Conservation (phyloP, 2,888 invertebrate genomes). For the Troides oblongomaculatus region DNA sequence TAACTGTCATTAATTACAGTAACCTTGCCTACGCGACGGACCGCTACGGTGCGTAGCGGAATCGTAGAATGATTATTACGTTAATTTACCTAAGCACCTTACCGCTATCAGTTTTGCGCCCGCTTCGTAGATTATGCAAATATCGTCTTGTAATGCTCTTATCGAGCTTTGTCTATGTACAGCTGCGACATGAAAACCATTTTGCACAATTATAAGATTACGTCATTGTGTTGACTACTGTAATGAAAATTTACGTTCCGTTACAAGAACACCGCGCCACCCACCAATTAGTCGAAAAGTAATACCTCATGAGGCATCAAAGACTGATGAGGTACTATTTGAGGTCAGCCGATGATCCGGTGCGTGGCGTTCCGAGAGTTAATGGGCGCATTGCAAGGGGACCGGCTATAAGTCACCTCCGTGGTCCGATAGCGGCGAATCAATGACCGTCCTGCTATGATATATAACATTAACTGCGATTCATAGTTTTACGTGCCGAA, state of each 20-base stretch:
- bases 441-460: slow-evolving; percentile 77
- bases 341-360: slow-evolving; percentile 36
- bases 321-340: slow-evolving; percentile 67
- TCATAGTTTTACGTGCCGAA: slow-evolving; percentile 75
- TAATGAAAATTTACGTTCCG: slow-evolving; percentile 37
- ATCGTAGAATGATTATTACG: slow-evolving; percentile 49
- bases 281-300: slow-evolving; percentile 81
- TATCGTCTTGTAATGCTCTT: slow-evolving; percentile 70
- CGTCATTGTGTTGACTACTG: slow-evolving; percentile 25
- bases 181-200: slow-evolving; percentile 35
- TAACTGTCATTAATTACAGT: slow-evolving; percentile 32
- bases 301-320: slow-evolving; percentile 55
- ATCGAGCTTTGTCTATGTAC: slow-evolving; percentile 70
- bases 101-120: slow-evolving; percentile 73
- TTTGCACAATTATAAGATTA: slow-evolving; percentile 15
- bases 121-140: slow-evolving; percentile 74
- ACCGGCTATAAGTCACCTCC: slow-evolving; percentile 69
- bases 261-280: slow-evolving; percentile 46
- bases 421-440: slow-evolving; percentile 71
- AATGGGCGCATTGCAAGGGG: slow-evolving; percentile 65
- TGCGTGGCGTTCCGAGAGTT: slow-evolving; percentile 43
- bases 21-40: slow-evolving; percentile 37
- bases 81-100: slow-evolving; percentile 77
- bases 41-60: slow-evolving; percentile 42
- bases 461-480: slow-evolving; percentile 73